Evolutionary conservation across 2,888 invertebrate genomes (phyloP).

Genomic region (Tetanocera ferruginea): DNA sequence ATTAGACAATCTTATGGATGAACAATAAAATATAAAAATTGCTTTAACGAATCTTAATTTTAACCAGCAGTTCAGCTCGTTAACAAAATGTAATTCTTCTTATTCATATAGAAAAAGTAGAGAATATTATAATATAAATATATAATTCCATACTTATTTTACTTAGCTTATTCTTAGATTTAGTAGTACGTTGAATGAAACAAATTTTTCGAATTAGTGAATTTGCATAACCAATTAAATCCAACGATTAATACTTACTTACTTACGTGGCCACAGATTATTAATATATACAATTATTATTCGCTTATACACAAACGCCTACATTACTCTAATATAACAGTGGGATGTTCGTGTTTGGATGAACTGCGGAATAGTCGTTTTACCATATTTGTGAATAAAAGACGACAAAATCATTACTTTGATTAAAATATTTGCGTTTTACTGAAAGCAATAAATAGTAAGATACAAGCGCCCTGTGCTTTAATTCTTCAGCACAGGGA

Average conservation of each 20-base stretch:
- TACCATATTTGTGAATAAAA: background rate
- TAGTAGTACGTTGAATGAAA: background rate
- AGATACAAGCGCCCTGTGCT: too few relatives aligned
- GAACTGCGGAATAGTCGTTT: background rate
- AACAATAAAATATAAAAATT: too few relatives aligned
- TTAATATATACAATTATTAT: background rate
- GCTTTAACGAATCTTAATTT: too few relatives aligned
- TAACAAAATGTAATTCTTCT: too few relatives aligned
- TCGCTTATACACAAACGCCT: background rate
- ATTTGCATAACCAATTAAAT: background rate
- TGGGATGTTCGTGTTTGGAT: constrained; percentile 2
- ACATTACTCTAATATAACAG: background rate
- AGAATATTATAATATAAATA: too few relatives aligned
- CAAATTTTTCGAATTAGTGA: background rate
- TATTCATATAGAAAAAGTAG: too few relatives aligned
- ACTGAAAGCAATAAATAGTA: background rate
- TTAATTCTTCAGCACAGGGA: too few relatives aligned
- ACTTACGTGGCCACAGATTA: too few relatives aligned
- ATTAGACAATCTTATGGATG: too few relatives aligned
- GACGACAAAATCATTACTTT: background rate
- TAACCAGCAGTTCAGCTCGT: too few relatives aligned
- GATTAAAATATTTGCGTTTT: constrained; percentile 10
- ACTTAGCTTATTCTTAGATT: too few relatives aligned
- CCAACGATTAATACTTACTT: background rate
- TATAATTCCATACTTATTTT: too few relatives aligned